Conservation (phyloP, 2,888 invertebrate genomes). For the Protonemura montana region DNA sequence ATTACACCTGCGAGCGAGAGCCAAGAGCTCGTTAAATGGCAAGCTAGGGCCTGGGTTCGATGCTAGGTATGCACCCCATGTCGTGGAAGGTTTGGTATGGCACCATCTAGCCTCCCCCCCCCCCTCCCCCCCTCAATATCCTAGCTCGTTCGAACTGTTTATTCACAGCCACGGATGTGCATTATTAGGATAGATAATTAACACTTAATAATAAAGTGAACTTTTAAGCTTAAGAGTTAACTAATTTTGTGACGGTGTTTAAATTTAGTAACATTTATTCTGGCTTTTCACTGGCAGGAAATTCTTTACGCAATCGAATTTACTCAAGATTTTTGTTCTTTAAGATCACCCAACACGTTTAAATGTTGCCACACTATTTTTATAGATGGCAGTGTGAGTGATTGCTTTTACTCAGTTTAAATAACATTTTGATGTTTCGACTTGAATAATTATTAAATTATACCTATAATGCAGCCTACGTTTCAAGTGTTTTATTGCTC, state of each 20-base stretch:
- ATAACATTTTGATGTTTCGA: background rate
- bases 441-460: background rate
- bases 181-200: constrained; percentile 12
- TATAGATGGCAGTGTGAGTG: no score
- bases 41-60: background rate
- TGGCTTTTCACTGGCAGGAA: background rate
- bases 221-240: background rate
- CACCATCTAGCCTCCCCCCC: no score
- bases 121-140: no score
- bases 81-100: no score
- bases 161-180: constrained; percentile 1
- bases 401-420: no score
- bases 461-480: background rate
- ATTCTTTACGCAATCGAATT: no score
- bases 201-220: background rate
- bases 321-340: no score
- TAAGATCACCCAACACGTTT: no score
- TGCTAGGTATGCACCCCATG: no score
- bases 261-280: background rate
- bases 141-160: background rate
- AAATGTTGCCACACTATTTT: no score
- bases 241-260: background rate
- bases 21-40: constrained; percentile 7
- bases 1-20: background rate
- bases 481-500: background rate